Percentiles rank a stretch among this genome's conserved stretches.
Conservation (phyloP, 2,888 invertebrate species). For the Heliconius erato region DNA sequence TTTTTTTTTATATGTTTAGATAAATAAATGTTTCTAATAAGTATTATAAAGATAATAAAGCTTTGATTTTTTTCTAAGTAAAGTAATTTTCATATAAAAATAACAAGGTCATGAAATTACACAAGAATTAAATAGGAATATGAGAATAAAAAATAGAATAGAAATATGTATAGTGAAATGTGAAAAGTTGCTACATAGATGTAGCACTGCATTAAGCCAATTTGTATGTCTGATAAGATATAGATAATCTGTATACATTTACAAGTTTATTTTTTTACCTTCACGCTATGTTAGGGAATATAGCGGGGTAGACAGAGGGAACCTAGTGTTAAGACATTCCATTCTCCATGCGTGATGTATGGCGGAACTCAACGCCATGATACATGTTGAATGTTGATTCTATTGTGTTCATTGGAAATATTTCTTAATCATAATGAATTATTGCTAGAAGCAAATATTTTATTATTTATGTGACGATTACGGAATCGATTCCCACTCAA, state of each 20-base stretch:
- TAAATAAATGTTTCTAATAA: neutral
- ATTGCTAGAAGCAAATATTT: neutral
- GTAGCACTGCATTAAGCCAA: neutral
- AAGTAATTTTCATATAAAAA: neutral
- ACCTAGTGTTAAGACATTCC: too few relatives aligned
- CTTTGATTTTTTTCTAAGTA: neutral
- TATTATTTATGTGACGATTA: too few relatives aligned
- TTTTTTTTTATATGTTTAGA: neutral
- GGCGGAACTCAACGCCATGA: too few relatives aligned
- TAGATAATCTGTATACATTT: neutral
- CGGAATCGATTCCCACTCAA: too few relatives aligned
- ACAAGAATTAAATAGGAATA: neutral
- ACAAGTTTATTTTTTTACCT: neutral
- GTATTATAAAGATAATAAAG: too few relatives aligned
- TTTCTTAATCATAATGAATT: neutral
- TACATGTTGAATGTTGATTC: neutral
- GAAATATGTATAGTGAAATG: neutral
- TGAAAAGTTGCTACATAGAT: neutral
- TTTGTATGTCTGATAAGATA: conserved; percentile 8
- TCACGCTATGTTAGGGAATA: too few relatives aligned
- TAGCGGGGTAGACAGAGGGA: too few relatives aligned
- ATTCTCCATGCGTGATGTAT: too few relatives aligned
- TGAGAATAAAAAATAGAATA: neutral
- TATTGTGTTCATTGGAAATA: neutral
- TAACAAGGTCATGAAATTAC: neutral